A percentile compares a stretch with the other conserved stretches of the same genome.
Conservation (phyloP, 1,140 invertebrate species). For the Ceratosolen solmsi region DNA sequence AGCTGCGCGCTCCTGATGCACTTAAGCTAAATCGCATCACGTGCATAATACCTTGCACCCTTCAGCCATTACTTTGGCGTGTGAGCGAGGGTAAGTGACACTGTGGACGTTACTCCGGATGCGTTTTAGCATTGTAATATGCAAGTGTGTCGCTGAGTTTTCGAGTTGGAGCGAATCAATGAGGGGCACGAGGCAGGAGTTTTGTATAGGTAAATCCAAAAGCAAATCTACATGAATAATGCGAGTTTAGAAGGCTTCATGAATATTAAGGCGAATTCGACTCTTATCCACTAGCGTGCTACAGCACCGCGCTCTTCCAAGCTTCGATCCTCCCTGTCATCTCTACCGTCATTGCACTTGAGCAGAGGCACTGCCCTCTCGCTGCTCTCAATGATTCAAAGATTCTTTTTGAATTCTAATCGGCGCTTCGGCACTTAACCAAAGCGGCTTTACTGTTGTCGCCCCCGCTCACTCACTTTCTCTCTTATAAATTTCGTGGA, state of each 20-base stretch:
- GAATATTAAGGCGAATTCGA: conserved; percentile 19
- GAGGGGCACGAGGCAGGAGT: background rate
- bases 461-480: background rate
- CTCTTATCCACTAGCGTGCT: conserved; percentile 43
- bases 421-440: conserved; percentile 22
- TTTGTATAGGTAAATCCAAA: background rate
- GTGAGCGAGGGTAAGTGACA: background rate
- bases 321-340: conserved; percentile 5
- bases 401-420: conserved; percentile 45
- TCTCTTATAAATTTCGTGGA: background rate
- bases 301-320: background rate
- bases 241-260: conserved; percentile 34
- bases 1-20: background rate
- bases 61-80: background rate
- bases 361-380: conserved; percentile 11
- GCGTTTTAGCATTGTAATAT: too few relatives aligned
- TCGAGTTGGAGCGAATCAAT: conserved; percentile 30
- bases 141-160: background rate
- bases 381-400: conserved; percentile 22
- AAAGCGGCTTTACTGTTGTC: conserved; percentile 39
- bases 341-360: background rate
- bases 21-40: conserved; percentile 33
- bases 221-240: conserved; percentile 36
- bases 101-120: background rate
- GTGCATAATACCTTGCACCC: background rate